These are phyloP conservation scores for Neelides sp. DNA, from an alignment of 1,140 invertebrate species.

Conservation along the genomic window DNA sequence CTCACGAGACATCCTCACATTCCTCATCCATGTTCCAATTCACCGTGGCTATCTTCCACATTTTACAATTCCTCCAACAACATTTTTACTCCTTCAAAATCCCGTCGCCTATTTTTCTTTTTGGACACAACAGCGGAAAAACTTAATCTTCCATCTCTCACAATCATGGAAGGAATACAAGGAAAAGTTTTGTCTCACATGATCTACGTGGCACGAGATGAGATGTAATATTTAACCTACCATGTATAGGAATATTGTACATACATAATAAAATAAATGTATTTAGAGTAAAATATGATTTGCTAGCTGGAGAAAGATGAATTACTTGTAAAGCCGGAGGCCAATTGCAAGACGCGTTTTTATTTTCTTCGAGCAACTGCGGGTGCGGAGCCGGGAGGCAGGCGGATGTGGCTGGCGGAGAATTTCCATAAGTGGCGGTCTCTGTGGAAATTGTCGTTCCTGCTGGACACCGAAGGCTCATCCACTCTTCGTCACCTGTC, in stretches of 20 bases:
- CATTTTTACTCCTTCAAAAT: too few species aligned
- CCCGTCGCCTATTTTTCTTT: too few species aligned
- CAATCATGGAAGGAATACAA: too few species aligned
- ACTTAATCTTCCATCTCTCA: too few species aligned
- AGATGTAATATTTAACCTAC: neutral
- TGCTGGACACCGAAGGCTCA: slow-evolving; percentile 67
- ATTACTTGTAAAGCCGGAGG: slow-evolving; percentile 45
- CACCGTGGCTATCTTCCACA: too few species aligned
- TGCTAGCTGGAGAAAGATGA: slow-evolving; percentile 16
- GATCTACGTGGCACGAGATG: neutral
- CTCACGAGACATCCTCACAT: too few species aligned
- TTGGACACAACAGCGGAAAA: too few species aligned
- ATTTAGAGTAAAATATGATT: too few species aligned
- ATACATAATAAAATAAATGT: neutral
- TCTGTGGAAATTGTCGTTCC: slow-evolving; percentile 78
- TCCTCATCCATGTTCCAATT: too few species aligned
- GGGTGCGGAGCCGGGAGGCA: slow-evolving; percentile 39
- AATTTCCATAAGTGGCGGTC: slow-evolving; percentile 53
- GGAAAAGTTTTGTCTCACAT: neutral
- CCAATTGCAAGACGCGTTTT: slow-evolving; percentile 41
- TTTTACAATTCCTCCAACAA: too few species aligned
- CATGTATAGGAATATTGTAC: neutral
- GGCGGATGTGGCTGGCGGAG: slow-evolving; percentile 36
- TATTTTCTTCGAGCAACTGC: too few species aligned
- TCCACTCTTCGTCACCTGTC: slow-evolving; percentile 72